These are phyloP conservation scores for Dioctria rufipes DNA, from an alignment of 2,888 invertebrate genomes.

Conservation along the genomic window DNA sequence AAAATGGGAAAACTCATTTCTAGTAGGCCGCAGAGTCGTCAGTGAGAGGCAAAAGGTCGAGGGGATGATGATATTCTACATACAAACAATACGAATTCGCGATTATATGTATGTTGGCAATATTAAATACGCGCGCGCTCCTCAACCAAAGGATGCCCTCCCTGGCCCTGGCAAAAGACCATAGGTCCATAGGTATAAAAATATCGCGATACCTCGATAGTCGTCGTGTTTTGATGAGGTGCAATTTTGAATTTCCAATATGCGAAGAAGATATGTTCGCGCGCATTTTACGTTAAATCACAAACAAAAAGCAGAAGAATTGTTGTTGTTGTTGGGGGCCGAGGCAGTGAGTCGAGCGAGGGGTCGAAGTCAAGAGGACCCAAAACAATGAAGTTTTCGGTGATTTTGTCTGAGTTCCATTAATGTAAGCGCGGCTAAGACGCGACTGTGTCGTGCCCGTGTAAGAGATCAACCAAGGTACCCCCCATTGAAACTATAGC, in stretches of 20 bases:
- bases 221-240: slow-evolving; percentile 48
- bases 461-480: slow-evolving; percentile 5
- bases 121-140: slow-evolving; percentile 18
- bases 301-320: slow-evolving; percentile 17
- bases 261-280: slow-evolving; percentile 26
- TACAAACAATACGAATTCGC: slow-evolving; percentile 7
- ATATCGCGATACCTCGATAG: neutral
- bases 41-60: neutral
- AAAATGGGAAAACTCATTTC: slow-evolving; percentile 43
- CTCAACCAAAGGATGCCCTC: too few species aligned
- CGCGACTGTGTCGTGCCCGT: slow-evolving; percentile 39
- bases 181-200: too few species aligned
- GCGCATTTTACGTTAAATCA: slow-evolving; percentile 20
- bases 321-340: neutral
- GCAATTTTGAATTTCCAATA: slow-evolving; percentile 42
- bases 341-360: neutral
- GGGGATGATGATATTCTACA: neutral
- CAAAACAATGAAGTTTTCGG: slow-evolving; percentile 43
- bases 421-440: slow-evolving; percentile 20
- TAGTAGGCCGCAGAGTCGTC: neutral
- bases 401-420: slow-evolving; percentile 14
- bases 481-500: slow-evolving; percentile 15
- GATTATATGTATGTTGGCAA: neutral
- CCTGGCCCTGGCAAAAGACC: neutral
- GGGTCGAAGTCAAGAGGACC: neutral